Conservation (phyloP, 2,797 vertebrate species). For the Syndactyla subalaris region DNA sequence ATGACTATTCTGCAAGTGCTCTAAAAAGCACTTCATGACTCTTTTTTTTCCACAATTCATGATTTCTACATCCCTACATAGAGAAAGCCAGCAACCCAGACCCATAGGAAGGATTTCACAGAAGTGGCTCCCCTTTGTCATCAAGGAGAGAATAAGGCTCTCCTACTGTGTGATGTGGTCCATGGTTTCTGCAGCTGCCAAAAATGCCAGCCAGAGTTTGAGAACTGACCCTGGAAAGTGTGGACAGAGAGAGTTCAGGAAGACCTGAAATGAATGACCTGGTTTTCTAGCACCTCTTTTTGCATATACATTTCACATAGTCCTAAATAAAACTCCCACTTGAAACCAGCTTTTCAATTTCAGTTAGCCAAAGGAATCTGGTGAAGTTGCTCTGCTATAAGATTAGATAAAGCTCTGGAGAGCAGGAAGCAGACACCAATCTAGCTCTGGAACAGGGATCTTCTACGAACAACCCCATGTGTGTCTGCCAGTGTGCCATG, state of each 20-base stretch:
- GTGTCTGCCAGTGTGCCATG: background rate
- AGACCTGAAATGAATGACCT: background rate
- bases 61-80: background rate
- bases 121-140: background rate
- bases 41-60: background rate
- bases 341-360: background rate
- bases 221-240: background rate
- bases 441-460: background rate
- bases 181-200: background rate
- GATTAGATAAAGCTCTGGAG: background rate
- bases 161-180: background rate
- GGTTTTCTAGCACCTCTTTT: background rate
- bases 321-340: background rate
- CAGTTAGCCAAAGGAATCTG: background rate
- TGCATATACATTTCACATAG: background rate
- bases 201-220: background rate
- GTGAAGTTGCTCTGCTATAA: background rate
- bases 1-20: background rate
- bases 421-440: background rate
- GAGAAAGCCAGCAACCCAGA: background rate
- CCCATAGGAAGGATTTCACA: background rate
- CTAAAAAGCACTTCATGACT: background rate
- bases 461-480: background rate
- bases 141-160: background rate
- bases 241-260: background rate